Conservation (phyloP, 2,797 vertebrate species). For the Rhyacichthys aspro region DNA sequence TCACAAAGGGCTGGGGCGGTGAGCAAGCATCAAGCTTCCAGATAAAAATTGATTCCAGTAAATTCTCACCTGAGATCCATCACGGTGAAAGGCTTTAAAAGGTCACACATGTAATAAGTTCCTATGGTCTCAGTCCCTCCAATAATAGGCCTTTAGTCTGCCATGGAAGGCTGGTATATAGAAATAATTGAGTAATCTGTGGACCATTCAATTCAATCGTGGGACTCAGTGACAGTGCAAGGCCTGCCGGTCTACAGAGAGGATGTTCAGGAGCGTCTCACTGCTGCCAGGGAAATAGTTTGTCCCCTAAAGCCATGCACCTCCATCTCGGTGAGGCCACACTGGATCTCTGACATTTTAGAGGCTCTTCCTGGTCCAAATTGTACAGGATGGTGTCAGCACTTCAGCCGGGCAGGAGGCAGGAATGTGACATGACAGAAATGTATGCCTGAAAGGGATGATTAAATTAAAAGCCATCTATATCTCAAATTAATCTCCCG, state of each 20-base stretch:
- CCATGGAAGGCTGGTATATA: slow-evolving; percentile 84
- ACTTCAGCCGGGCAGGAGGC: slow-evolving; percentile 48
- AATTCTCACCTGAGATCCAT: slow-evolving; percentile 88
- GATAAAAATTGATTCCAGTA: slow-evolving; percentile 88
- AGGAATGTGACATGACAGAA: slow-evolving; percentile 57
- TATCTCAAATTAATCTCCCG: slow-evolving; percentile 33
- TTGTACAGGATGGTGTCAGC: slow-evolving; percentile 46
- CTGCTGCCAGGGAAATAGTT: slow-evolving; percentile 72
- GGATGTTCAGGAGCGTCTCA: slow-evolving; percentile 72
- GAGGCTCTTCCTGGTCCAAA: slow-evolving; percentile 64
- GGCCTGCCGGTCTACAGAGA: slow-evolving; percentile 71
- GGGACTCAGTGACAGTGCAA: slow-evolving; percentile 74
- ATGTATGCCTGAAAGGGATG: slow-evolving; percentile 45
- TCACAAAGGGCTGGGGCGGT: slow-evolving; percentile 69
- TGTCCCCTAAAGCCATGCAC: slow-evolving; percentile 69
- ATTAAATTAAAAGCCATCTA: slow-evolving; percentile 47
- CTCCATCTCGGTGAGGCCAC: slow-evolving; percentile 58
- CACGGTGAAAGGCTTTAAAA: slow-evolving; percentile 86
- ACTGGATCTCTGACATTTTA: slow-evolving; percentile 73
- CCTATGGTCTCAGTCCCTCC: slow-evolving; percentile 85
- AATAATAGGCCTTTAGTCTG: slow-evolving; percentile 87
- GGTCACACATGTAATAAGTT: slow-evolving; percentile 89
- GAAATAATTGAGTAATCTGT: slow-evolving; percentile 89
- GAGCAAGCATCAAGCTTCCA: slow-evolving; percentile 77
- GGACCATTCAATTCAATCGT: slow-evolving; percentile 86